These are phyloP conservation scores for Crypturellus undulatus DNA, from an alignment of 2,113 vertebrate species.

Conservation along the genomic window DNA sequence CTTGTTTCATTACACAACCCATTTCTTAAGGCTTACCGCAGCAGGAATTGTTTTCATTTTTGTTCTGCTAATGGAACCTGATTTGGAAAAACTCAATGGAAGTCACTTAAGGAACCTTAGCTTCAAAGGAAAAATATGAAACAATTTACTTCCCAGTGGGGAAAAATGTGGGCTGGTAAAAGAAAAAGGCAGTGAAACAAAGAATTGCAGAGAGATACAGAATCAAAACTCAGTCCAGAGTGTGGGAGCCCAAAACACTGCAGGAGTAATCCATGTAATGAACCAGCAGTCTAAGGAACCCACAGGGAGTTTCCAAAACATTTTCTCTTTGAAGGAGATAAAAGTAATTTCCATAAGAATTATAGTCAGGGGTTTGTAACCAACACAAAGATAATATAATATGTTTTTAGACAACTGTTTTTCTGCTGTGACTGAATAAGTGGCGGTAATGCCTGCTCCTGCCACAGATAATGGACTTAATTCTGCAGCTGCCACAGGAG, in stretches of 20 bases:
- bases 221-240: conserved; percentile 10
- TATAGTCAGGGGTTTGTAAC: conserved; percentile 10
- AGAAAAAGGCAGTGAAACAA: neutral
- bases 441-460: conserved; percentile 8
- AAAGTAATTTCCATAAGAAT: conserved; percentile 52
- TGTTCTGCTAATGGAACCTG: conserved; percentile 47
- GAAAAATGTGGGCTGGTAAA: conserved; percentile 35
- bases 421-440: neutral
- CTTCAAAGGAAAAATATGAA: conserved; percentile 52
- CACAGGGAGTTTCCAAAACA: conserved; percentile 43
- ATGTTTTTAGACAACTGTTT: conserved; percentile 12
- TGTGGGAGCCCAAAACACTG: conserved; percentile 7
- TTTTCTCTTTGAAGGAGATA: conserved; percentile 42
- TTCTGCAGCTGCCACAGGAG: neutral
- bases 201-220: conserved; percentile 33
- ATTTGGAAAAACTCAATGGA: conserved; percentile 49
- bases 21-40: conserved; percentile 46
- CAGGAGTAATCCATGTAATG: conserved; percentile 42
- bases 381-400: neutral
- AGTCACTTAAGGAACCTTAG: conserved; percentile 25
- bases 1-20: conserved; percentile 30
- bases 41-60: conserved; percentile 54
- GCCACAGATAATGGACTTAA: neutral
- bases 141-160: conserved; percentile 44
- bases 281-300: conserved; percentile 24